Evolutionary conservation across 1,140 invertebrate species (phyloP), one percentile per base, ranked within the genome.

Genomic region (Anagrus nilaparvatae): DNA sequence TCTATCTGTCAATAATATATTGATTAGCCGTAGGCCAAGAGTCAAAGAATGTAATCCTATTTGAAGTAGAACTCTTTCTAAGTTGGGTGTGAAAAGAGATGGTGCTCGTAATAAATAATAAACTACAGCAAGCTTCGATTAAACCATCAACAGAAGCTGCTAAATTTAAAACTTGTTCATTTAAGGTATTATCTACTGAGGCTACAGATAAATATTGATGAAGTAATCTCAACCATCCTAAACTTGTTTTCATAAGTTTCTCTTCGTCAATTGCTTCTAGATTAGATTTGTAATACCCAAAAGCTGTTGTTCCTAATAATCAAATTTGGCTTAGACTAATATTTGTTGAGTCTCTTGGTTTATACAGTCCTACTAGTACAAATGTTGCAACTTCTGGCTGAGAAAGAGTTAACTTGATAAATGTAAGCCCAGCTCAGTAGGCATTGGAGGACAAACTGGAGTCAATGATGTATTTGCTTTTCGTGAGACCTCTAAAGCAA

Each of bases 281-380:
- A 53, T 52, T 53, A 28, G 57, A 67, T 60, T 68, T 69, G 44
- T 61, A 56, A 46, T 76, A 77, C 24, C 78, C 76, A 58, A 84
- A 84, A 8, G 81, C 79, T 23, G 87, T 85, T 35, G 79, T 81
- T 1, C 87, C 89, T 8, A 93, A 65, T 10, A 95, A 63, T n/a
- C 81, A 74, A 37, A 95, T 81, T 60, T 93, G 88, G 48, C 88
- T 82, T 5, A 94, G 65, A 13, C 88, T 89, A 54, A 94, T 83
- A 55, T 85, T 92, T 38, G 80, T 79, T 9, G 84, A 87, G 53
- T 93, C 89, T 19, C 84, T 74, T 2, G 90, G 88, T 58, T 85
- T 86, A 59, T 84, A 88, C 13, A 87, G 66, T 58, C 72, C 55
- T 9, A 75, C 53, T 0, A 78, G 63, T 34, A 79, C 72, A 30